Evolutionary conservation across 2,888 invertebrate species (phyloP).

Genomic region (Trachelus stipa): DNA sequence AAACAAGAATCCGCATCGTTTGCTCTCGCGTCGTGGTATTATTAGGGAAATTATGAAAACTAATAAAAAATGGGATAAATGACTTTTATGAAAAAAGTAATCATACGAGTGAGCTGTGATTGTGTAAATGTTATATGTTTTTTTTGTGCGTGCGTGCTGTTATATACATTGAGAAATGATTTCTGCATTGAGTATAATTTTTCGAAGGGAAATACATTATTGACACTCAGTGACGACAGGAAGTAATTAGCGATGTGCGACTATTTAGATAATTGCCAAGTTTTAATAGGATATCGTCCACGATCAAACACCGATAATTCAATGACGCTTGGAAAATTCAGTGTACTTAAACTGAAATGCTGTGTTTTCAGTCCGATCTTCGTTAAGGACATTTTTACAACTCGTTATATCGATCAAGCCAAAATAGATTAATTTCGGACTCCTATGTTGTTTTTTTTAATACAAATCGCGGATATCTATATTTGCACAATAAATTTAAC

Average conservation of each 20-base stretch:
- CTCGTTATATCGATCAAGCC: background rate
- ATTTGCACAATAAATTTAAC: background rate
- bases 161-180: background rate
- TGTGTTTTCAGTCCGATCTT: background rate
- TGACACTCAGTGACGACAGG: background rate
- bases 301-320: background rate
- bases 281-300: background rate
- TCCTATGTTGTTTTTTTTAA: background rate
- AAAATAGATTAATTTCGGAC: background rate
- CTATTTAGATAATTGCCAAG: background rate
- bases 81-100: constrained; percentile 25
- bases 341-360: background rate
- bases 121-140: constrained; percentile 41
- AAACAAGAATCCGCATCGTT: background rate
- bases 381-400: background rate
- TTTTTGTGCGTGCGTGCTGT: background rate
- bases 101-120: constrained; percentile 44
- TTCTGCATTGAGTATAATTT: background rate
- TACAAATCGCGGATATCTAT: background rate
- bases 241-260: background rate
- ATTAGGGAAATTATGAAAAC: background rate
- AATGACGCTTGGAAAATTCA: background rate
- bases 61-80: background rate
- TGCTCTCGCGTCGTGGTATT: background rate
- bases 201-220: background rate